These are phyloP conservation scores for Mesitornis unicolor DNA, from an alignment of 2,113 vertebrate species.

Conservation along the genomic window DNA sequence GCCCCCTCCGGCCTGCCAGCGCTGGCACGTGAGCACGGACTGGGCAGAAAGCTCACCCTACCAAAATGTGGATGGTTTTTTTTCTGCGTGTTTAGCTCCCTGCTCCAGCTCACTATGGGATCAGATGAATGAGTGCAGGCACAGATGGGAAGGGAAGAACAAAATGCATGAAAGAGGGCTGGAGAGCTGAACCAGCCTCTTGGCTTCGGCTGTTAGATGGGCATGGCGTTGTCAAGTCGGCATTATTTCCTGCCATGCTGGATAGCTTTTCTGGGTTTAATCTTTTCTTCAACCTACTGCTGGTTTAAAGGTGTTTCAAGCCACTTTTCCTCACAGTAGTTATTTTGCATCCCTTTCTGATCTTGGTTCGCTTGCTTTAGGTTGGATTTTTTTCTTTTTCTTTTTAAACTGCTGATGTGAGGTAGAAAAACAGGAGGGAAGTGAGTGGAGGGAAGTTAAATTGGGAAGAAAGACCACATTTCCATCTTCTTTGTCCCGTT, in stretches of 20 bases:
- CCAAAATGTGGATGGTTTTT: background rate
- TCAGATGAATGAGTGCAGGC: background rate
- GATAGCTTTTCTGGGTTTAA: slow-evolving; percentile 17
- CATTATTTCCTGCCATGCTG: background rate
- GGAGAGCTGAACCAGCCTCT: background rate
- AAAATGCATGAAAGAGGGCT: background rate
- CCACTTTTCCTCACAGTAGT: background rate
- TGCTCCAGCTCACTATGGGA: background rate
- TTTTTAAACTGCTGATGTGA: background rate
- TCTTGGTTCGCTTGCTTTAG: background rate
- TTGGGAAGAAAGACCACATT: background rate
- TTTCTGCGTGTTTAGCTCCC: background rate
- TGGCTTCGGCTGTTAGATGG: background rate
- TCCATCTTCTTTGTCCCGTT: background rate
- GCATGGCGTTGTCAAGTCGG: background rate
- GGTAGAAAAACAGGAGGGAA: background rate
- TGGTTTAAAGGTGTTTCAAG: background rate
- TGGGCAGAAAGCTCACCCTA: background rate
- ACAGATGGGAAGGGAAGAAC: background rate
- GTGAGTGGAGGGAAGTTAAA: background rate
- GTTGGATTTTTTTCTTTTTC: background rate
- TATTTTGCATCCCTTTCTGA: background rate
- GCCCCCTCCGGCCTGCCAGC: background rate
- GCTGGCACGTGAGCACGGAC: background rate
- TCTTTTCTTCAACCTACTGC: background rate